Evolutionary conservation across 2,113 vertebrate species (phyloP), one percentile per base, ranked within the genome.

Genomic region (Syngnathus typhle): DNA sequence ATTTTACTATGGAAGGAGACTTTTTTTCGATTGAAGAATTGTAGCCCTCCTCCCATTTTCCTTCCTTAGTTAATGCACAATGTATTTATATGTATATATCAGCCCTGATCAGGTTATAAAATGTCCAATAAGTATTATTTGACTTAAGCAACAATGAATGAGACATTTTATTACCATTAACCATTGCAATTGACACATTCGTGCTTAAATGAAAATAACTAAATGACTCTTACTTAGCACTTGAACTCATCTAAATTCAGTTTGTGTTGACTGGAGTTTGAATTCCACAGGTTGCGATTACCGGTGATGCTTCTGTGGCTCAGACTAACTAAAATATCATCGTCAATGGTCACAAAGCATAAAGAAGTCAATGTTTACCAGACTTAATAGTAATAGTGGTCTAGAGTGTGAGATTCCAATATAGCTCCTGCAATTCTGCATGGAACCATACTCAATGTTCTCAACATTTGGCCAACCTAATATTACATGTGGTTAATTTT

Each of bases 21-120:
- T 32, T 32, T 32, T 32, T 32, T 32, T 32, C 27, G 27, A 32
- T 32, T 32, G 27, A 32, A 32, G 27, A 32, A 32, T 32, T 32
- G 27, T 32, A 32, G 27, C 6, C 68, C 49, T 64, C n/a, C 23
- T 65, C 65, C 64, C 71, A 72, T 81, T 81, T 74, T 77, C 58
- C 27, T 32, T 32, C 2, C 27, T 32, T 32, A 32, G 27, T 32
- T 32, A 32, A 3, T 32, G 27, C 27, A 32, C 27, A 32, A 32
- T 32, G 27, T 32, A 3, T 32, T 32, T 32, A 32, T 32, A 32
- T 32, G 3, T 32, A 32, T 3, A 32, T 32, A 32, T 32, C 27
- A 32, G 27, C 27, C 27, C 27, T 32, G 27, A 32, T 32, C 27
- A 41, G 55, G 74, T 64, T 23, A 23, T 1, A 0, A 5, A 65